Percentiles rank a stretch among this genome's conserved stretches.
These are phyloP conservation scores for Haliclona indistincta DNA, from an alignment of 37 sponge, comb jelly and placozoan species.

Conservation along the genomic window DNA sequence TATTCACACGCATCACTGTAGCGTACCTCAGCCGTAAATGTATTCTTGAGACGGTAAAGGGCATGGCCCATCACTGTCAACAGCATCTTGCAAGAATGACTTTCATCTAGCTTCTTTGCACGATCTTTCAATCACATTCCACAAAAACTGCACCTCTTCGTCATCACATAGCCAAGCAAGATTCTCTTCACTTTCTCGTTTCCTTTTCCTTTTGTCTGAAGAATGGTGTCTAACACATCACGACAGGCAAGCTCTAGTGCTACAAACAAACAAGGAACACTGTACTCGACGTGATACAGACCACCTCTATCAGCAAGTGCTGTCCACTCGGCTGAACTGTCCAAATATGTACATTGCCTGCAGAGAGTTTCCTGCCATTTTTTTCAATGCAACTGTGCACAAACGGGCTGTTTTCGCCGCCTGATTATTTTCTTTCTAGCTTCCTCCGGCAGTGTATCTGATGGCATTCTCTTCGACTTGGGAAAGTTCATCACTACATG, in stretches of 20 bases:
- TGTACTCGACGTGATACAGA: background rate
- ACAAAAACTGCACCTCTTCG: background rate
- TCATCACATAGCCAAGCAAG: slow-evolving; percentile 5
- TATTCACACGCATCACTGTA: too few relatives aligned
- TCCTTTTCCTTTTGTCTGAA: background rate
- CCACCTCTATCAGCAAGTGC: background rate
- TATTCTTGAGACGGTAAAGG: too few relatives aligned
- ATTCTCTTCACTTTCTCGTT: slow-evolving; percentile 6
- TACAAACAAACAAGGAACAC: background rate
- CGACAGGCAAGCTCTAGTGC: background rate
- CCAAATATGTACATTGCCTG: background rate
- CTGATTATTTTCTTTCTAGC: too few relatives aligned
- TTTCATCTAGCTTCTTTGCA: too few relatives aligned
- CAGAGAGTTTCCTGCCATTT: background rate
- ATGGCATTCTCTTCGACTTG: too few relatives aligned
- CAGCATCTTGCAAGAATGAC: too few relatives aligned
- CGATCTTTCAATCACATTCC: background rate
- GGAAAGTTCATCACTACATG: too few relatives aligned
- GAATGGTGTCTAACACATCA: background rate
- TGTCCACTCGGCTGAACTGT: too few relatives aligned
- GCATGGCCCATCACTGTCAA: too few relatives aligned
- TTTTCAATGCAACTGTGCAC: background rate
- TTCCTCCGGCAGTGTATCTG: too few relatives aligned
- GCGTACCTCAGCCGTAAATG: too few relatives aligned
- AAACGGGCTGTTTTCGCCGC: background rate